Conservation (phyloP, 1,140 invertebrate genomes). For the Philopotamus ludificatus region DNA sequence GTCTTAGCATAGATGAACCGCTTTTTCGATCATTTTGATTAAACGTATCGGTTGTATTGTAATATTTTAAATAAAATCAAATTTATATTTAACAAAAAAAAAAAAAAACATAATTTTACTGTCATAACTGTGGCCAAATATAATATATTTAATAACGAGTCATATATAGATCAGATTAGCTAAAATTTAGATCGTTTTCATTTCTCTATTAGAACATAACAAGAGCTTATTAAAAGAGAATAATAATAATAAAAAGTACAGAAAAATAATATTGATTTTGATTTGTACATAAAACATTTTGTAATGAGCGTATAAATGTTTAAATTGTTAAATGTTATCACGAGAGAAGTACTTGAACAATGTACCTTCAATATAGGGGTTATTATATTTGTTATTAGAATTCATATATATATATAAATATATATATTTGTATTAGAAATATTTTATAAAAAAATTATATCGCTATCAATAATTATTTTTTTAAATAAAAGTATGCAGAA, state of each 20-base stretch:
- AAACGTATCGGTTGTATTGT: too few species aligned
- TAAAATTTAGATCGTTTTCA: slow-evolving; percentile 7
- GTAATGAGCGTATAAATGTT: background rate
- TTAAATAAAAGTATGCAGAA: background rate
- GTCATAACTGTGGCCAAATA: slow-evolving; percentile 38
- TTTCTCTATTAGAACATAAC: background rate
- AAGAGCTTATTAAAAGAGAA: slow-evolving; percentile 8
- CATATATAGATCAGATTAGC: slow-evolving; percentile 11
- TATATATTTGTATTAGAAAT: background rate
- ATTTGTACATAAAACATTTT: background rate
- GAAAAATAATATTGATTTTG: background rate
- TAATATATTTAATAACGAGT: slow-evolving; percentile 26
- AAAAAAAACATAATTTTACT: too few species aligned
- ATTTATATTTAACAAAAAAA: too few species aligned
- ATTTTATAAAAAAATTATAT: slow-evolving; percentile 1
- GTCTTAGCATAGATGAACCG: too few species aligned
- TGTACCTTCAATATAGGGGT: slow-evolving; percentile 5
- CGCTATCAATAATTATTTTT: background rate
- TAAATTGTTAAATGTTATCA: background rate
- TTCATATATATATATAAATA: background rate
- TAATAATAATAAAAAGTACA: background rate
- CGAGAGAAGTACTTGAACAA: background rate
- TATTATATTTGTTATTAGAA: slow-evolving; percentile 9
- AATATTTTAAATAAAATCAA: too few species aligned
- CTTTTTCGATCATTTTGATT: too few species aligned